Evolutionary conservation across 2,113 vertebrate genomes (phyloP).

Genomic region (Aegypius monachus): DNA sequence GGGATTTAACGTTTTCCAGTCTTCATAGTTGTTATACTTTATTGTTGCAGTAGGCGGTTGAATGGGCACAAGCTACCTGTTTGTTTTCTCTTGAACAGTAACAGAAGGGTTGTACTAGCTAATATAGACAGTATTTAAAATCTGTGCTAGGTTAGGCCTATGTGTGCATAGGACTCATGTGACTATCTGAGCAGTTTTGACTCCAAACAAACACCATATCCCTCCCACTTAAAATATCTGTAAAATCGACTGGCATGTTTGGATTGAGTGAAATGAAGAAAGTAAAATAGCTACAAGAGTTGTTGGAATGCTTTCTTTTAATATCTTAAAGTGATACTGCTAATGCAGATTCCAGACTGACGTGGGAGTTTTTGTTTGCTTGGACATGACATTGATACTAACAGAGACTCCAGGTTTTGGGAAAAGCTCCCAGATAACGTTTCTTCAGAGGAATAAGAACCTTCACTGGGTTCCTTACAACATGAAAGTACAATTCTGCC

Average conservation of each 20-base stretch:
- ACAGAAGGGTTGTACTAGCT: neutral
- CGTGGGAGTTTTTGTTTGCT: constrained; percentile 36
- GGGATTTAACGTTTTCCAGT: neutral
- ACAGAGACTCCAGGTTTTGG: neutral
- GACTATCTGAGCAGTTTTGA: neutral
- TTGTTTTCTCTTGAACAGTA: neutral
- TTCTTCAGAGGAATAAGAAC: neutral
- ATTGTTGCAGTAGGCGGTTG: neutral
- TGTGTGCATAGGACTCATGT: neutral
- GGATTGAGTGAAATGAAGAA: neutral
- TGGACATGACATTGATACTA: neutral
- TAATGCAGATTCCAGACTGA: neutral
- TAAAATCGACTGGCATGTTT: constrained; percentile 6
- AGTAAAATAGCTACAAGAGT: neutral
- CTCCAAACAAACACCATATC: neutral
- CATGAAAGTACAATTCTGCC: neutral
- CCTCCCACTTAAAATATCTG: neutral
- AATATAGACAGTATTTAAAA: neutral
- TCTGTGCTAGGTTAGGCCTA: neutral
- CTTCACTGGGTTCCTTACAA: neutral
- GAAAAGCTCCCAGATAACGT: neutral
- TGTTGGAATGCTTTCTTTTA: constrained; percentile 22
- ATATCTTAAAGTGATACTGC: neutral
- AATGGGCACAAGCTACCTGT: neutral
- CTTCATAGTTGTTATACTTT: neutral